Base-by-base conservation (phyloP, 2,888 invertebrate species). In the Punctoribates punctum region DNA sequence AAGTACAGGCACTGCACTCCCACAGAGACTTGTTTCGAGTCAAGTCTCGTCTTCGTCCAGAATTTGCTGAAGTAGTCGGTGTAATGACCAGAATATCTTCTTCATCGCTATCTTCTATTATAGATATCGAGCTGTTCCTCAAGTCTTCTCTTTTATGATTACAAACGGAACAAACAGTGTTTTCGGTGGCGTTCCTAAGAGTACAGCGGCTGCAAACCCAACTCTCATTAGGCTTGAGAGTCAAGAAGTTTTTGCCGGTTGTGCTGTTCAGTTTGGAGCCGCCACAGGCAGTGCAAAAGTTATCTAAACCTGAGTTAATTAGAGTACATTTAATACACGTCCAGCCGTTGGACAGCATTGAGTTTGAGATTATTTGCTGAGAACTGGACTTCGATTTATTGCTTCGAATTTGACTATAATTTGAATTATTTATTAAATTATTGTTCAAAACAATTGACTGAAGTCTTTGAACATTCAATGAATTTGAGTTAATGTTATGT, bases 291-390 rank as follows among this genome's bases (percentile, higher is more conserved):
- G 91, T 90, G 83, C 96, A 96, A 0, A 90, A 89, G 77, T 88
- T 86, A 0, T 89, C 88, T 27, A 87, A 85, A 0, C 87, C 86
- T 23, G 90, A 88, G 84, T 96, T 96, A 29, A 93, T 88, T 77
- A 94, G 86, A 1, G 95, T 95, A 83, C 96, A 96, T 81, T 93
- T 91, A 79, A 88, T 88, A 83, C 95, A 96, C 17, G 91, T 88
- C 95, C 95, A 96, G 67, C 81, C 81, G 29, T 80, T 79, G 0
- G 38, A n/a, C n/a, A 20, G 20, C 73, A 73, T 29, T 27, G 23
- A 51, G 25, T 51, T 73, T 54, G 38, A 48, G 29, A 73, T 73
- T 51, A 34, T 9, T 27, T 25, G 46, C 73, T 25, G 38, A 15
- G 20, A 46, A 27, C 17, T 54, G 54, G 17, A 20, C 6, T 62